Percentiles rank a stretch among this genome's conserved stretches.
Conservation (phyloP, 2,888 invertebrate genomes). For the Xylocampa areola region DNA sequence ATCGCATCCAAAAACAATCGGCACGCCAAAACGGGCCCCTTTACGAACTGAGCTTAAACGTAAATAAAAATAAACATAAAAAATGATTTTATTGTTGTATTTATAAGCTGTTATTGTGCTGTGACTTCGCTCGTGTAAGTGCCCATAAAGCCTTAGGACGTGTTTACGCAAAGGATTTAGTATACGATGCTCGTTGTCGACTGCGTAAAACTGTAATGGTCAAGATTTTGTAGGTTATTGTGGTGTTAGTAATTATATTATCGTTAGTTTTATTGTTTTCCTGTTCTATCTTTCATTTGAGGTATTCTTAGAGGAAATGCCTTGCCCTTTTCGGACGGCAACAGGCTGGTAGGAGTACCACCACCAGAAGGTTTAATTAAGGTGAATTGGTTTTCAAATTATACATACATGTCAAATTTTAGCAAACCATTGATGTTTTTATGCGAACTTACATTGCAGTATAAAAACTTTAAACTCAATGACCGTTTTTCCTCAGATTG, state of each 20-base stretch:
- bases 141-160: slow-evolving; percentile 44
- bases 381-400: too few relatives aligned
- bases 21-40: slow-evolving; percentile 21
- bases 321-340: too few relatives aligned
- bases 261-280: slow-evolving; percentile 1
- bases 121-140: slow-evolving; percentile 43
- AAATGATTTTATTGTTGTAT: slow-evolving; percentile 56
- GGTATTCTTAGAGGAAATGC: too few relatives aligned
- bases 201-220: slow-evolving; percentile 15
- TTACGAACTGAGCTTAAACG: slow-evolving; percentile 52
- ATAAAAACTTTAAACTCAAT: too few relatives aligned
- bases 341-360: too few relatives aligned
- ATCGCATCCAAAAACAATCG: slow-evolving; percentile 45
- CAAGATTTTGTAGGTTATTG: slow-evolving; percentile 13
- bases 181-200: slow-evolving; percentile 18
- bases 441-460: too few relatives aligned
- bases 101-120: slow-evolving; percentile 55
- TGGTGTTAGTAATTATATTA: slow-evolving; percentile 10
- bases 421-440: too few relatives aligned
- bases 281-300: too few relatives aligned
- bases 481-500: too few relatives aligned
- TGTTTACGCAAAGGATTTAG: slow-evolving; percentile 50
- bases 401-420: too few relatives aligned
- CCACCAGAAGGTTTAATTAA: too few relatives aligned
- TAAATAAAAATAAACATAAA: slow-evolving; percentile 55